Percentiles rank a stretch among this genome's conserved stretches.
Evolutionary conservation across 2,113 vertebrate genomes (phyloP).

Genomic region (Paracanthobrama guichenoti): DNA sequence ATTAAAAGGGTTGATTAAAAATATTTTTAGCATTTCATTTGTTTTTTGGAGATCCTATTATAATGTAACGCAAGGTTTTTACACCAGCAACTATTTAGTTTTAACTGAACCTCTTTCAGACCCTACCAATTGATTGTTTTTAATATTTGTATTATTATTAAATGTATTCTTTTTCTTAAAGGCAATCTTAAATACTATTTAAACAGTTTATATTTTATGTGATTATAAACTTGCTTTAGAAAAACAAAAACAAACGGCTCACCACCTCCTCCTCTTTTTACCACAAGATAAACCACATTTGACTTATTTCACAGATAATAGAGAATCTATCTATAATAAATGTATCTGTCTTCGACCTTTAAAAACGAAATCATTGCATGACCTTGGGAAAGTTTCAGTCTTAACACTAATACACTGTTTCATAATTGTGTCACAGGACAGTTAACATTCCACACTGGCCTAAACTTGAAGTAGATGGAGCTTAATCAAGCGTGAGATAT

Average conservation of each 20-base stretch:
- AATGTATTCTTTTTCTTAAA: not conserved
- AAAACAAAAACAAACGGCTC: no score
- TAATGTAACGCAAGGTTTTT: not conserved
- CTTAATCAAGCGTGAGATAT: conserved; percentile 39
- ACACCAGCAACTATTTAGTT: not conserved
- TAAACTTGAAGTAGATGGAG: conserved; percentile 5
- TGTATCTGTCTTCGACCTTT: not conserved
- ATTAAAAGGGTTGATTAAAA: no score
- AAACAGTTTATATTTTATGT: not conserved
- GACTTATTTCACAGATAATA: not conserved
- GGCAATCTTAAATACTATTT: not conserved
- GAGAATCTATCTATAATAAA: not conserved
- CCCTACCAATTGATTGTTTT: not conserved
- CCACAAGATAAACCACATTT: no score
- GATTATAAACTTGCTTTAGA: no score
- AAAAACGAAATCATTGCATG: not conserved
- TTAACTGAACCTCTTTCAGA: not conserved
- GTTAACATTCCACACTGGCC: not conserved
- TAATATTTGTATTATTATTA: no score
- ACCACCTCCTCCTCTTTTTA: no score
- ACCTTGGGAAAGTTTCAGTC: not conserved
- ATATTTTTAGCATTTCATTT: not conserved
- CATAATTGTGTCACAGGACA: conserved; percentile 17
- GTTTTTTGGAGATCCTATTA: not conserved
- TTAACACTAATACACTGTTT: not conserved